Base-by-base conservation (phyloP, 2,888 invertebrate species). In the Caenorhabditis sp. region DNA sequence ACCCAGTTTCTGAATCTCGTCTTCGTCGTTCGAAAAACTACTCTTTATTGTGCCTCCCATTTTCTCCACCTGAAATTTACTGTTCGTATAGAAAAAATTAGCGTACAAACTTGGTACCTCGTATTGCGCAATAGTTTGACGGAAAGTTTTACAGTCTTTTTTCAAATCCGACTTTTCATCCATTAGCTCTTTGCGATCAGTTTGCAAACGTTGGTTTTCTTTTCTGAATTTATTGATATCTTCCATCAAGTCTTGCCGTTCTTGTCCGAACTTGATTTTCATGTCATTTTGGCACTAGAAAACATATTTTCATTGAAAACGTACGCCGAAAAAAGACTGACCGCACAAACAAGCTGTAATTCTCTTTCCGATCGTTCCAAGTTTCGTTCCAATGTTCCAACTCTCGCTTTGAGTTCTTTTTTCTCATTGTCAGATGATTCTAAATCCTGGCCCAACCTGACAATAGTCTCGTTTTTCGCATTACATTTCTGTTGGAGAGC, bases 101-200 rank as follows among this genome's bases (percentile, higher is more conserved):
- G 2, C n/a, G 17, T n/a, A n/a, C n/a, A n/a, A n/a, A n/a, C n/a
- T n/a, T n/a, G n/a, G n/a, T n/a, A 70, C 83, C 66, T 83, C 82
- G 41, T 66, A 74, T 39, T 71, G 76, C 0, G 83, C 83, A 43
- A 83, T 79, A n/a, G 79, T 77, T 27, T 82, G 82, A 7, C 83
- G 68, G 37, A 82, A 81, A 0, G 76, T 79, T 73, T 82, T 83
- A 65, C 83, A 83, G 46, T 83, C 83, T 41, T 82, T 82, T 32
- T 79, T 76, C 27, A 82, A 72, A 53, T 83, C 83, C 0, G 55
- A 8, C 37, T 80, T 78, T 37, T 81, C 80, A 11, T 72, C 79
- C 1, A 63, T 2, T 7, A 81, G 20, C 53, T 81, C 78, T 17
- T 71, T 58, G 3, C 58, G 30, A 1, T 70, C 70, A 17, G 9